phyloP scores from a whole-genome alignment of 30 jellyfish, hydroid and myxozoan genomes.

The Cassiopea xamachana region DNA sequence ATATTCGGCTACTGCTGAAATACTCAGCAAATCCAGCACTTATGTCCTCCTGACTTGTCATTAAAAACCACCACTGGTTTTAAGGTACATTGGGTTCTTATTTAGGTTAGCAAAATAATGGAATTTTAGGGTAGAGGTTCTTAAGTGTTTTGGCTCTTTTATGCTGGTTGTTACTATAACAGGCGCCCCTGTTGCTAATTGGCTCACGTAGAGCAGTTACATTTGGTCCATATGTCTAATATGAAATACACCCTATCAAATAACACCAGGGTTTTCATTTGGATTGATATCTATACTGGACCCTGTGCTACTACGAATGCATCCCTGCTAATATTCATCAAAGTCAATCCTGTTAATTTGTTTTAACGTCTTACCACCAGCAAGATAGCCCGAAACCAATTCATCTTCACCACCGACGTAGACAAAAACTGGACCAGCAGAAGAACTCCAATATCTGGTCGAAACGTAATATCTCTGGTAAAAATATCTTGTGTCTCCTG shows the following conservation, averaged over 20 bases:
- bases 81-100: not conserved
- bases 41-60: not conserved
- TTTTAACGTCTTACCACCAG: conserved; percentile 61
- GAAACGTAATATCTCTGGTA: conserved; percentile 71
- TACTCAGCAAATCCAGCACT: too few species aligned
- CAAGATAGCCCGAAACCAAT: conserved; percentile 71
- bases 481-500: conserved; percentile 35
- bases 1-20: too few species aligned
- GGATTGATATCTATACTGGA: not conserved
- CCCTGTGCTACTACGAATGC: not conserved
- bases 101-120: not conserved
- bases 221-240: not conserved
- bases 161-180: not conserved
- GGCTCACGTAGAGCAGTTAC: not conserved
- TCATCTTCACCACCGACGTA: conserved; percentile 90
- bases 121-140: not conserved
- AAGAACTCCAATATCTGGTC: conserved; percentile 61
- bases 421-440: conserved; percentile 81
- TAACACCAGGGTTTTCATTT: too few species aligned
- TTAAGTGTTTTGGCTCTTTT: not conserved
- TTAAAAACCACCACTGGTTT: not conserved
- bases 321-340: not conserved
- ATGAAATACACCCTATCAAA: not conserved
- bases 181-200: not conserved
- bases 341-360: not conserved